Percentiles rank a stretch among this genome's conserved stretches.
Conservation (phyloP, 2,888 invertebrate genomes). For the Caenorhabditis sp. region DNA sequence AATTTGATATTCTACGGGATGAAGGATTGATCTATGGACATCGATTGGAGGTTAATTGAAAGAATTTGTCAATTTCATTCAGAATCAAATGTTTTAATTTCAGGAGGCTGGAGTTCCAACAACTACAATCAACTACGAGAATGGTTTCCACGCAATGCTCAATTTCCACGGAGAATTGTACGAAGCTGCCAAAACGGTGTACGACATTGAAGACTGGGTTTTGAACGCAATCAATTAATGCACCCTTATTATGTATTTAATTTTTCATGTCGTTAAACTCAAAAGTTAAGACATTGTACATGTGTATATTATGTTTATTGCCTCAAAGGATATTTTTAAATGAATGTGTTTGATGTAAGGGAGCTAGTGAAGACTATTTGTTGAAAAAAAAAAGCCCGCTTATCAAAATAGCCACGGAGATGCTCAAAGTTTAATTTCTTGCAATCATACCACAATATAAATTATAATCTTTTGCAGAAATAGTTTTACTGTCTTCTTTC, state of each 20-base stretch:
- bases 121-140: conserved; percentile 51
- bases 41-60: conserved; percentile 58
- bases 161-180: conserved; percentile 55
- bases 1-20: conserved; percentile 72
- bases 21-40: conserved; percentile 72
- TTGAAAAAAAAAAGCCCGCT: no score
- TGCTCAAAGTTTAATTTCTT: no score
- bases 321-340: neutral
- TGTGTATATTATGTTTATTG: neutral
- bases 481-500: no score
- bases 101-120: conserved; percentile 62
- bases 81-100: conserved; percentile 5
- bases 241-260: neutral
- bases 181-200: conserved; percentile 30
- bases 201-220: conserved; percentile 1
- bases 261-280: neutral
- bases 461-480: no score
- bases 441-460: no score
- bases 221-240: neutral
- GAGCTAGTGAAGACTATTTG: no score
- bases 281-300: neutral
- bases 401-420: no score
- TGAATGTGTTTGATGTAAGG: no score
- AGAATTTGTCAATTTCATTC: neutral
- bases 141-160: conserved; percentile 62